Percentiles rank a stretch among this genome's conserved stretches.
Conservation (phyloP, 1,140 invertebrate species). For the Lasaia peninsularis region DNA sequence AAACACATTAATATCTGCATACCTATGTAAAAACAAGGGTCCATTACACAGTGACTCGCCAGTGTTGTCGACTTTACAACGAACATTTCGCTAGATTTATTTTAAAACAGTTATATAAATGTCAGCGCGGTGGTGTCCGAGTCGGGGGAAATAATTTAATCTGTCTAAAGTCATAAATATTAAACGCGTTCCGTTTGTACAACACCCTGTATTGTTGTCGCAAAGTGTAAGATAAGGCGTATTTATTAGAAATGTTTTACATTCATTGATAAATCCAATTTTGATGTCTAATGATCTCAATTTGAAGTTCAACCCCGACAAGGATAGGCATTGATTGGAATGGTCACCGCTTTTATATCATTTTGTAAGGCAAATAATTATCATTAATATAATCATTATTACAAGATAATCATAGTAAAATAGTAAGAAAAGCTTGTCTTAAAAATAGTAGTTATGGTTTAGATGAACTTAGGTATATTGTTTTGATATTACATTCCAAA, state of each 20-base stretch:
- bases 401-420: too few relatives aligned
- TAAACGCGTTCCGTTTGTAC: constrained; percentile 51
- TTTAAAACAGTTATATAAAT: constrained; percentile 59
- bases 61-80: constrained; percentile 20
- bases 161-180: constrained; percentile 55
- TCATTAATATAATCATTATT: too few relatives aligned
- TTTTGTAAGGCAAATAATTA: too few relatives aligned
- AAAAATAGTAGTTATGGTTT: too few relatives aligned
- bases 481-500: too few relatives aligned
- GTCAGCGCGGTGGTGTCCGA: constrained; percentile 38
- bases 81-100: constrained; percentile 40
- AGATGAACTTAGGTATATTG: too few relatives aligned
- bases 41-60: constrained; percentile 21
- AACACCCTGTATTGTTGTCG: constrained; percentile 36
- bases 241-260: neutral
- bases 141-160: constrained; percentile 55
- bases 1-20: constrained; percentile 15
- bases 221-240: constrained; percentile 26
- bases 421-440: too few relatives aligned
- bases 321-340: too few relatives aligned
- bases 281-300: too few relatives aligned
- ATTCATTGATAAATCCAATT: neutral
- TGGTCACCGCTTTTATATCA: too few relatives aligned
- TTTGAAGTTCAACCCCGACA: too few relatives aligned
- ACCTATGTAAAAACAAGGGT: constrained; percentile 22